Evolutionary conservation across 2,797 vertebrate genomes (phyloP), one percentile per base, ranked within the genome.

Genomic region (Centropyge bicolor): DNA sequence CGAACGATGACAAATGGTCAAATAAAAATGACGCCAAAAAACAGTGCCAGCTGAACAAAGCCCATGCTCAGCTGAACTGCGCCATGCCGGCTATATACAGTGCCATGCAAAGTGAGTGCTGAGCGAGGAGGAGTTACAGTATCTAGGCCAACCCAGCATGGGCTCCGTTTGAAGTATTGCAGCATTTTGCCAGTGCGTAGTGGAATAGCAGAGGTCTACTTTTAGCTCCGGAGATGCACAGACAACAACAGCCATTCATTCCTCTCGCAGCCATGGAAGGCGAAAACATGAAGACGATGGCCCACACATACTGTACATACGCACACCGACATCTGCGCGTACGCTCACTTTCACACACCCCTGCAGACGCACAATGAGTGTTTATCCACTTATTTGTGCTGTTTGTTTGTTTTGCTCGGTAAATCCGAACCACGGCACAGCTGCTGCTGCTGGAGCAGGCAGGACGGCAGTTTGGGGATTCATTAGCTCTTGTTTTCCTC

Each of bases 61-160:
- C 38, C 57, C 14, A 35, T 65, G 71, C 82, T 89, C 71, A 70
- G 80, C 81, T 73, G 13, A 73, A 69, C 43, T 67, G 74, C 69
- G 61, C 40, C 65, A 16, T 9, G 45, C 60, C 2, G 81, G 69
- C 24, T 64, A 0, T 31, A 45, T 35, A 57, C 70, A 36, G 74
- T 51, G 75, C 77, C 70, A 51, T 63, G 43, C 72, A 74, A 52
- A 63, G 19, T 3, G 36, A 78, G 59, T 36, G 67, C 45, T 40
- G 80, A 11, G 57, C 49, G 81, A 56, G 85, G 84, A 81, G 84
- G 82, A 73, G 79, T 55, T 59, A 31, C 86, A 63, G 84, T 84
- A 93, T 89, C 76, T 92, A 91, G 93, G 92, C 87, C 91, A 90
- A 67, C 81, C 35, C 91, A 87, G 90, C 89, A 22, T 62, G 86